Percentiles rank a stretch among this genome's conserved stretches.
These are phyloP conservation scores for Iguana delicatissima DNA, from an alignment of 2,797 vertebrate species.

Conservation along the genomic window DNA sequence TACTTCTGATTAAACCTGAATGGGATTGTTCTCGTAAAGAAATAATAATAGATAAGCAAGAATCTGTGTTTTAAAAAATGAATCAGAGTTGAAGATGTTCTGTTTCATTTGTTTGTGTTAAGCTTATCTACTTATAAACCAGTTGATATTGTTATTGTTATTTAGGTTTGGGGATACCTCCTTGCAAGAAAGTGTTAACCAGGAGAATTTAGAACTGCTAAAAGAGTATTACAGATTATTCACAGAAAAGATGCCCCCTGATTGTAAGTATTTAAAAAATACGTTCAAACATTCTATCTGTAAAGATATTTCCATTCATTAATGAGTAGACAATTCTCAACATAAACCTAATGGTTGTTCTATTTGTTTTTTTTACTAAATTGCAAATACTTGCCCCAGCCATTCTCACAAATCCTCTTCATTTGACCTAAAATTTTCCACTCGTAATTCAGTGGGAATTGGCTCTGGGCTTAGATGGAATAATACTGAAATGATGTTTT, in stretches of 20 bases:
- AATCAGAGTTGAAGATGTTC: slow-evolving; percentile 11
- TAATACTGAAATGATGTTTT: neutral
- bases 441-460: slow-evolving; percentile 7
- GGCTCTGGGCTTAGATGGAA: slow-evolving; percentile 20
- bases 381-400: slow-evolving; percentile 23
- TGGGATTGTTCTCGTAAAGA: neutral
- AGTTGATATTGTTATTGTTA: neutral
- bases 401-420: slow-evolving; percentile 30
- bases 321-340: slow-evolving; percentile 12
- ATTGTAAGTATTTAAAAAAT: slow-evolving; percentile 88
- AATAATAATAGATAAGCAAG: neutral
- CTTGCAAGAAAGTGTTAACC: slow-evolving; percentile 97
- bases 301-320: slow-evolving; percentile 21
- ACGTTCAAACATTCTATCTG: neutral
- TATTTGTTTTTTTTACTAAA: slow-evolving; percentile 11
- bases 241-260: slow-evolving; percentile 91
- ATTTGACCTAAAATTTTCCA: slow-evolving; percentile 7
- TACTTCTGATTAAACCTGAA: neutral
- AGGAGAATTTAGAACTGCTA: slow-evolving; percentile 94
- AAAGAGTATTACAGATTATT: slow-evolving; percentile 94
- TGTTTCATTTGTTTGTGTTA: neutral
- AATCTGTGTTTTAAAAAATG: neutral
- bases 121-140: neutral
- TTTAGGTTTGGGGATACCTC: slow-evolving; percentile 96
- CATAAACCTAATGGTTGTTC: slow-evolving; percentile 32